These are phyloP conservation scores for Pangasius krempfi DNA, from an alignment of 2,797 vertebrate genomes.

Conservation along the genomic window DNA sequence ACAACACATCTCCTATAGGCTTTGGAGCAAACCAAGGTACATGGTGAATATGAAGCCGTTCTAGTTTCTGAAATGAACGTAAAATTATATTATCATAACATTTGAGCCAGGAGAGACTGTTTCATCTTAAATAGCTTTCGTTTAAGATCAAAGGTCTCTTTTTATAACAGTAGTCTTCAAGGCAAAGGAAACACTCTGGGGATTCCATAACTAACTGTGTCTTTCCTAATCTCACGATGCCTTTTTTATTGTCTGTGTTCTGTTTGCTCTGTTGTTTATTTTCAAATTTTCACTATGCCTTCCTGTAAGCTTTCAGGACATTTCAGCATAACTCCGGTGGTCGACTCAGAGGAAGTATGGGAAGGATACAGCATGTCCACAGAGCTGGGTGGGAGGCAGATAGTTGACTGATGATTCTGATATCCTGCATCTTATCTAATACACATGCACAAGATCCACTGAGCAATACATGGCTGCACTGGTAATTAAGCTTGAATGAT, in stretches of 20 bases:
- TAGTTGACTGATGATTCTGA: constrained; percentile 26
- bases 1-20: neutral
- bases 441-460: constrained; percentile 1
- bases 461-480: neutral
- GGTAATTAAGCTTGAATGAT: neutral
- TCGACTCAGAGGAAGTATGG: constrained; percentile 42
- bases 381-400: constrained; percentile 41
- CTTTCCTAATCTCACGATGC: constrained; percentile 43
- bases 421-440: constrained; percentile 25
- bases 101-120: neutral
- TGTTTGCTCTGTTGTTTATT: constrained; percentile 50
- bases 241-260: constrained; percentile 24
- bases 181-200: constrained; percentile 12
- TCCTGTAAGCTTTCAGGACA: constrained; percentile 19
- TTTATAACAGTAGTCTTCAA: constrained; percentile 12
- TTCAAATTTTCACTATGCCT: constrained; percentile 36
- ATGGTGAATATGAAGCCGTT: neutral
- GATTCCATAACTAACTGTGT: constrained; percentile 16
- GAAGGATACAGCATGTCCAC: constrained; percentile 53
- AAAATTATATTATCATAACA: neutral
- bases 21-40: neutral
- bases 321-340: constrained; percentile 30
- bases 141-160: neutral
- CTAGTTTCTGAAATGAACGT: neutral
- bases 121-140: neutral